Percentiles rank a stretch among this genome's conserved stretches.
Conservation (phyloP, 2,113 vertebrate genomes). For the Esox niger region DNA sequence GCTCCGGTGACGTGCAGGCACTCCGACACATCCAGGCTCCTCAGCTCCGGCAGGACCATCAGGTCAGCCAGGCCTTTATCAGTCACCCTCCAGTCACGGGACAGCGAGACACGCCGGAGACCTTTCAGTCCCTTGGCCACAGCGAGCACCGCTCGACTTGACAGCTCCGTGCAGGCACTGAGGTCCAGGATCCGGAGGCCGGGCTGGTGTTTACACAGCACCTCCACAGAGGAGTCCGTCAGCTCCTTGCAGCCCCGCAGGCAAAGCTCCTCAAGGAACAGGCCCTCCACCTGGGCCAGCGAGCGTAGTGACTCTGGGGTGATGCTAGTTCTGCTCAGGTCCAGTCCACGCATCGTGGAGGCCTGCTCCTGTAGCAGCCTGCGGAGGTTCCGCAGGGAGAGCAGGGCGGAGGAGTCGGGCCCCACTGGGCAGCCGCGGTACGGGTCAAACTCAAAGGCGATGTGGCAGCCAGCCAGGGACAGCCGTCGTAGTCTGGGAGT, state of each 20-base stretch:
- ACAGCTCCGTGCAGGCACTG: slow-evolving; percentile 76
- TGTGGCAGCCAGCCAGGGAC: slow-evolving; percentile 78
- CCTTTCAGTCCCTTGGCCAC: slow-evolving; percentile 55
- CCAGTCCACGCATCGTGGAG: slow-evolving; percentile 62
- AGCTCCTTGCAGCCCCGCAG: slow-evolving; percentile 79
- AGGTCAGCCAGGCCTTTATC: slow-evolving; percentile 73
- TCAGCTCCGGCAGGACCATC: slow-evolving; percentile 60
- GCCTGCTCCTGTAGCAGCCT: slow-evolving; percentile 68
- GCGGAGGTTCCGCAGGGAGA: slow-evolving; percentile 78
- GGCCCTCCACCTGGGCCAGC: slow-evolving; percentile 67
- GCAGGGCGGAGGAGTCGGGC: slow-evolving; percentile 66
- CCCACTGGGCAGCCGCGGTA: slow-evolving; percentile 57
- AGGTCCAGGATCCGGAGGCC: slow-evolving; percentile 75
- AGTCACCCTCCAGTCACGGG: slow-evolving; percentile 71
- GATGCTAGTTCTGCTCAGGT: slow-evolving; percentile 80
- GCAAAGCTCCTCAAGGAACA: slow-evolving; percentile 70
- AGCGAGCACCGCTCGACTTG: slow-evolving; percentile 66
- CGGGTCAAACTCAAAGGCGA: slow-evolving; percentile 77
- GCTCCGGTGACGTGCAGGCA: slow-evolving; percentile 74
- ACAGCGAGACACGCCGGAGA: slow-evolving; percentile 65
- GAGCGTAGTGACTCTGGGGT: slow-evolving; percentile 69
- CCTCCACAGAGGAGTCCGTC: slow-evolving; percentile 72
- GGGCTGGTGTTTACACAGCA: slow-evolving; percentile 74
- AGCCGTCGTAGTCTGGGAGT: slow-evolving; percentile 67
- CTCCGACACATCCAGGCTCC: slow-evolving; percentile 73